A percentile compares a stretch with the other conserved stretches of the same genome.
These are phyloP conservation scores for Atethmia centrago DNA, from an alignment of 2,888 invertebrate species.

Conservation along the genomic window DNA sequence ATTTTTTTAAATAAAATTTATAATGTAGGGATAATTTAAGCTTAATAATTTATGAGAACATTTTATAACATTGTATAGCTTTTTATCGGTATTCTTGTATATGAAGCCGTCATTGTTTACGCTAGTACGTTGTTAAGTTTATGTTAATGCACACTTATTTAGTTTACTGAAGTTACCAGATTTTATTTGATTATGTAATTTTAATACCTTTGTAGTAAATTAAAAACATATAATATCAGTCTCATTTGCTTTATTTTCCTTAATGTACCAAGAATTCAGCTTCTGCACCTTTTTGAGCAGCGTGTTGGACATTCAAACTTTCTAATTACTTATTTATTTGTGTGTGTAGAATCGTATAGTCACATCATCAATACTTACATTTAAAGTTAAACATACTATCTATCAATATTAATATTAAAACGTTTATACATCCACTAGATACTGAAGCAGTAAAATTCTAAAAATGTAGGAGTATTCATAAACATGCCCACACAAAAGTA, in stretches of 20 bases:
- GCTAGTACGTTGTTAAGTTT: constrained; percentile 2
- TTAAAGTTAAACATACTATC: constrained; percentile 15
- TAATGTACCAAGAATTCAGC: constrained; percentile 71
- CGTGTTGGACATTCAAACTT: constrained; percentile 66
- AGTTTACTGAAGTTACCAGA: constrained; percentile 9
- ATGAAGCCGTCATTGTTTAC: background rate
- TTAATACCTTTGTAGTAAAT: constrained; percentile 53
- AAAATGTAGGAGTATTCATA: constrained; percentile 39
- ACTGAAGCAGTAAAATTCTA: constrained; percentile 18
- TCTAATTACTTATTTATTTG: constrained; percentile 44
- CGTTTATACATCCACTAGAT: constrained; percentile 43
- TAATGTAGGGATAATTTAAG: background rate
- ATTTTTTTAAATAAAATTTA: background rate
- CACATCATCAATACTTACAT: constrained; percentile 53
- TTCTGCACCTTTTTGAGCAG: constrained; percentile 79
- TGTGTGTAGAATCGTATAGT: constrained; percentile 49
- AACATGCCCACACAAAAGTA: constrained; percentile 45
- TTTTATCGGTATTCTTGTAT: constrained; percentile 15
- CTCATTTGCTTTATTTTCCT: constrained; percentile 84
- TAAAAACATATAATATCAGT: constrained; percentile 79
- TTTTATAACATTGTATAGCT: constrained; percentile 7
- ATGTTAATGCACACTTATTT: background rate
- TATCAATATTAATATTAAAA: constrained; percentile 16
- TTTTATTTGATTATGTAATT: constrained; percentile 45
- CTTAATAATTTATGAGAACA: background rate